Evolutionary conservation across 2,797 vertebrate species (phyloP).

Genomic region (Setipinna tenuifilis): DNA sequence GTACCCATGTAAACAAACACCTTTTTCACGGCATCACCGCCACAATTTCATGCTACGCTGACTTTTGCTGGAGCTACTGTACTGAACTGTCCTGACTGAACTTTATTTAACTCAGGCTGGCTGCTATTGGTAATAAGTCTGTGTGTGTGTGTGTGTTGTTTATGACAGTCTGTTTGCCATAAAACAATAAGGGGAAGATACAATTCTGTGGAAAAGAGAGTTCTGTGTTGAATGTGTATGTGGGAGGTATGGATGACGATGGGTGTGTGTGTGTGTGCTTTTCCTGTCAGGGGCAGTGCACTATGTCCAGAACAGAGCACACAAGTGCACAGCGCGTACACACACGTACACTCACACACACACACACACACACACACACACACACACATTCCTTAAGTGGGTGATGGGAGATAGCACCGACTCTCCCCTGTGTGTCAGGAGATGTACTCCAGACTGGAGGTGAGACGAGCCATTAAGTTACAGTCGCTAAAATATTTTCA

Average conservation of each 20-base stretch:
- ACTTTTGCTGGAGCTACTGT: neutral
- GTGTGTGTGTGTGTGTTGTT: neutral
- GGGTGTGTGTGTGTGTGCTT: neutral
- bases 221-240: neutral
- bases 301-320: too few species aligned
- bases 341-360: neutral
- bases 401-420: neutral
- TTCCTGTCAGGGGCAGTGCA: too few species aligned
- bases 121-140: neutral
- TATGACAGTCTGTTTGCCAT: too few species aligned
- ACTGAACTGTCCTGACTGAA: neutral
- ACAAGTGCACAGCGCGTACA: neutral
- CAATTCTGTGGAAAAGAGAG: too few species aligned
- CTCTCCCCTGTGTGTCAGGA: neutral
- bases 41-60: neutral
- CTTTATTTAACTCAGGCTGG: neutral
- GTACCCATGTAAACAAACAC: slow-evolving; percentile 1
- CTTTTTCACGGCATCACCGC: neutral
- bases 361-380: neutral
- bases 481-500: neutral
- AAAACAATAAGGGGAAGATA: too few species aligned
- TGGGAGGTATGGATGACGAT: neutral
- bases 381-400: neutral
- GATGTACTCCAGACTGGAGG: slow-evolving; percentile 2
- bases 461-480: neutral